Conservation (phyloP, 2,888 invertebrate species). For the Prenolepis imparis region DNA sequence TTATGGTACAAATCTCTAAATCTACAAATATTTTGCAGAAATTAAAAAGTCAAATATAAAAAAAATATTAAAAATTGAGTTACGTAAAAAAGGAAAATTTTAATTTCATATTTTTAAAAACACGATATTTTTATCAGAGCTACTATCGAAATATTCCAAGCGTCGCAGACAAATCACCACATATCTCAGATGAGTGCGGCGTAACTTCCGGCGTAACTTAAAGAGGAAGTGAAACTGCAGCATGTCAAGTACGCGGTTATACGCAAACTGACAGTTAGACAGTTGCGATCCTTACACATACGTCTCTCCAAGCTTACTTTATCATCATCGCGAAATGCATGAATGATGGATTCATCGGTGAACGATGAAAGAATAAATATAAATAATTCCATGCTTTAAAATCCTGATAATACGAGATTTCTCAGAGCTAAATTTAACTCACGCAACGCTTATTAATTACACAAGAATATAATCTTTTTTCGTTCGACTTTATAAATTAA, state of each 20-base stretch:
- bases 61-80: neutral
- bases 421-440: neutral
- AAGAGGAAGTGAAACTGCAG: conserved; percentile 9
- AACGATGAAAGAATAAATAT: conserved; percentile 28
- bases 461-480: neutral
- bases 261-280: conserved; percentile 14
- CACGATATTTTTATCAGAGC: neutral
- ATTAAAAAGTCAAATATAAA: neutral
- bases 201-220: neutral
- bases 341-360: neutral
- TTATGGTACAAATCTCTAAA: neutral
- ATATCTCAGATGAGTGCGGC: neutral
- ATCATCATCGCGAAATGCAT: neutral
- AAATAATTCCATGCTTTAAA: conserved; percentile 18
- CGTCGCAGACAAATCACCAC: neutral
- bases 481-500: conserved; percentile 3
- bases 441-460: conserved; percentile 6
- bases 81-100: neutral
- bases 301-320: neutral
- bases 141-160: neutral
- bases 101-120: neutral
- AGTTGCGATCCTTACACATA: neutral
- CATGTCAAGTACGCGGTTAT: neutral
- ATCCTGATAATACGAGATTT: neutral
- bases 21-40: neutral